These are phyloP conservation scores for Spinibarbus caldwelli DNA, from an alignment of 2,797 vertebrate species.

Conservation along the genomic window DNA sequence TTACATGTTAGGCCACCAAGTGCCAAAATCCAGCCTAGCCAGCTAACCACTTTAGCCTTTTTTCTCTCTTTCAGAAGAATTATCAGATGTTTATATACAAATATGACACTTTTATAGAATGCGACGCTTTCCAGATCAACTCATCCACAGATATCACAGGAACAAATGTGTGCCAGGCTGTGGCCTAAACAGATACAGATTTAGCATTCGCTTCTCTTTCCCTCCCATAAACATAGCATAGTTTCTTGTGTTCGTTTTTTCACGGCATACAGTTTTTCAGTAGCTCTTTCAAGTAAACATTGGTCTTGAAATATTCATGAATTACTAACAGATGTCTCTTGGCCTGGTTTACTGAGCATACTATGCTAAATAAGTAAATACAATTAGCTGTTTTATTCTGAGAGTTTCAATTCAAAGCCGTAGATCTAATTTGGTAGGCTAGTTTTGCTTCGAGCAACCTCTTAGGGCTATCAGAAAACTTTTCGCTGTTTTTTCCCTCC, in stretches of 20 bases:
- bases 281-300: conserved; percentile 54
- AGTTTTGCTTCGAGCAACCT: conserved; percentile 49
- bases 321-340: conserved; percentile 54
- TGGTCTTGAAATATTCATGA: conserved; percentile 66
- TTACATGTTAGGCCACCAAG: neutral
- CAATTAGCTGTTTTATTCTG: conserved; percentile 59
- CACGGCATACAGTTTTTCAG: conserved; percentile 28
- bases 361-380: conserved; percentile 64
- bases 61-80: neutral
- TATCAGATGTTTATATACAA: neutral
- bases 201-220: neutral
- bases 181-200: conserved; percentile 17
- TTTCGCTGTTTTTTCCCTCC: conserved; percentile 30
- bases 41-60: neutral
- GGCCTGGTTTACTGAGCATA: conserved; percentile 52
- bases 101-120: neutral
- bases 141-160: neutral
- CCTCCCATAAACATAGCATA: neutral
- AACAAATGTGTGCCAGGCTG: neutral
- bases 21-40: neutral
- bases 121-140: neutral
- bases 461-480: conserved; percentile 53
- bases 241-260: conserved; percentile 19
- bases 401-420: conserved; percentile 48
- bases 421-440: conserved; percentile 53